These are phyloP conservation scores for Dendroctonus ponderosae DNA, from an alignment of 1,140 invertebrate species.

Conservation along the genomic window DNA sequence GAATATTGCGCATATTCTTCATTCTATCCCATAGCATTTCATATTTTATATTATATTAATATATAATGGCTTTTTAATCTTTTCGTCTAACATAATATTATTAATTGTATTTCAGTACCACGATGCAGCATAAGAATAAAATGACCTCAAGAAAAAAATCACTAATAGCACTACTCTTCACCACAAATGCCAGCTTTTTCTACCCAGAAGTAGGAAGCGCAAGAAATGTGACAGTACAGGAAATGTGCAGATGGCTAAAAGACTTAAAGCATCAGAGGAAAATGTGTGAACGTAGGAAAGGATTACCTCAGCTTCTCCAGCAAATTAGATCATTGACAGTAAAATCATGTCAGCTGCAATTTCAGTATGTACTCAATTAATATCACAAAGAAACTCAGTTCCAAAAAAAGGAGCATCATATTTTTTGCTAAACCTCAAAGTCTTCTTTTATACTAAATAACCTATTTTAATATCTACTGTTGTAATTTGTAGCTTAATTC, in stretches of 20 bases:
- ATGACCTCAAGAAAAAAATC: conserved; percentile 24
- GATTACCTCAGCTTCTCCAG: conserved; percentile 53
- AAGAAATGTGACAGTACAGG: conserved; percentile 12
- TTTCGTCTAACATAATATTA: no score
- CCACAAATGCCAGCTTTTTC: conserved; percentile 28
- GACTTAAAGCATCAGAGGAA: conserved; percentile 64
- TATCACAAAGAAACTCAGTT: no score
- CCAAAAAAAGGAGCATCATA: no score
- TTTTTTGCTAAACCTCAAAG: no score
- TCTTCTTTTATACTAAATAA: no score
- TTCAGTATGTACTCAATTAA: conserved; percentile 41
- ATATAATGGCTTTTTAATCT: no score
- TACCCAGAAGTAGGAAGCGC: conserved; percentile 15
- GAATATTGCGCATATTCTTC: no score
- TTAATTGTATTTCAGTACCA: conserved; percentile 9
- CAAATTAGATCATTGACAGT: conserved; percentile 57
- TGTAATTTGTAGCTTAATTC: no score
- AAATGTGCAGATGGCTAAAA: conserved; percentile 62
- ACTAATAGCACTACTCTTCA: conserved; percentile 31
- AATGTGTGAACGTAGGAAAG: conserved; percentile 56
- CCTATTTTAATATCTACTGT: no score
- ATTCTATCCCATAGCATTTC: no score
- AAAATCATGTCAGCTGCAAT: conserved; percentile 56
- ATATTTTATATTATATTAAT: no score
- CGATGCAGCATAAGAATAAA: conserved; percentile 4